Evolutionary conservation across 1,140 invertebrate genomes (phyloP).

Genomic region (Cydia strobilella): DNA sequence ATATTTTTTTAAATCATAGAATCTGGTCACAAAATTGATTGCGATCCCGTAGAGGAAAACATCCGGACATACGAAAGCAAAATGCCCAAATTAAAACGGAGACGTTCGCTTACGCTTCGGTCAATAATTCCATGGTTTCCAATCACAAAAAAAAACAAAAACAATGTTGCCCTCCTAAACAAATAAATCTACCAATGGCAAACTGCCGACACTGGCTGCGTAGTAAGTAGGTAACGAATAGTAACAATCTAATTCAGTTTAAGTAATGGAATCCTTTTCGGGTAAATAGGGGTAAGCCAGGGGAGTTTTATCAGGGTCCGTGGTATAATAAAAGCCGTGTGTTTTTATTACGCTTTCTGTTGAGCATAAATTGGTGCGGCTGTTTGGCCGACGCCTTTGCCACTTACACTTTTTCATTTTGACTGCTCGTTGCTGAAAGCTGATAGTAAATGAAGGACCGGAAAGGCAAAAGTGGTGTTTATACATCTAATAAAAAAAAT

Average conservation of each 20-base stretch:
- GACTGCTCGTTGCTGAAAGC: too few relatives aligned
- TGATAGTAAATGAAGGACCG: too few relatives aligned
- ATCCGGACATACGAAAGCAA: too few relatives aligned
- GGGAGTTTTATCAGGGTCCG: conserved; percentile 19
- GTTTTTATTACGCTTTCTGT: conserved; percentile 26
- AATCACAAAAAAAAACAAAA: conserved; percentile 6
- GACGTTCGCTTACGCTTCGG: too few relatives aligned
- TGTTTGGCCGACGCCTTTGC: conserved; percentile 24
- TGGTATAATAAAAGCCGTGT: conserved; percentile 13
- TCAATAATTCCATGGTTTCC: neutral
- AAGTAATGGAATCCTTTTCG: conserved; percentile 28
- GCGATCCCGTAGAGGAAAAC: too few relatives aligned
- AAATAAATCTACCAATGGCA: conserved; percentile 26
- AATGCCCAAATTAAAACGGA: too few relatives aligned
- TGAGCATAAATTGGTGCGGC: conserved; percentile 16
- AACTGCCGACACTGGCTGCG: conserved; percentile 11
- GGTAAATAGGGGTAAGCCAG: conserved; percentile 22
- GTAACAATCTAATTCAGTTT: conserved; percentile 31
- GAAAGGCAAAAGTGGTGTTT: too few relatives aligned
- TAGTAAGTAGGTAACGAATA: conserved; percentile 32
- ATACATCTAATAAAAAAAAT: too few relatives aligned
- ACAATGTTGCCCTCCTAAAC: conserved; percentile 13
- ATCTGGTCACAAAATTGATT: too few relatives aligned
- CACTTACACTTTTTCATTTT: neutral
- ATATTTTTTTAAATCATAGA: too few relatives aligned